Percentiles rank a stretch among this genome's conserved stretches.
Conservation (phyloP, 2,888 invertebrate species). For the Odontocolon sp. region DNA sequence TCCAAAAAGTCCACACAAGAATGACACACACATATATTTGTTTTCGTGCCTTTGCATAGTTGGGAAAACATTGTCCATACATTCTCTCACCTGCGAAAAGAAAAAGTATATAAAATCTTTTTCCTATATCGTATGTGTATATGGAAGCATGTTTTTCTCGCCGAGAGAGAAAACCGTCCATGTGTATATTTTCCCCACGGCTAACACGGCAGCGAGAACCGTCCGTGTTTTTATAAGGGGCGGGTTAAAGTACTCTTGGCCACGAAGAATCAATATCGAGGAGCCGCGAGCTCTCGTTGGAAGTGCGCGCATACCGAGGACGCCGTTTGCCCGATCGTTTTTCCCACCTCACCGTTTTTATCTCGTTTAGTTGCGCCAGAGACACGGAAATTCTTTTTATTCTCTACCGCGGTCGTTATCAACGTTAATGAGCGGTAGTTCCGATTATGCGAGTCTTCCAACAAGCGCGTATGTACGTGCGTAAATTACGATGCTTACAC, state of each 20-base stretch:
- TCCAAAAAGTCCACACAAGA: too few species aligned
- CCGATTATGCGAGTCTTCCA: slow-evolving; percentile 2
- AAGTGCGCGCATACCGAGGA: slow-evolving; percentile 4
- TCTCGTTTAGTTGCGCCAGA: neutral
- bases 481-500: neutral
- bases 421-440: slow-evolving; percentile 27
- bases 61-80: too few species aligned
- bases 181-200: slow-evolving; percentile 8
- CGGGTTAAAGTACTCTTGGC: slow-evolving; percentile 61
- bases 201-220: neutral
- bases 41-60: too few species aligned
- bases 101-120: slow-evolving; percentile 4
- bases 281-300: neutral
- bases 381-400: neutral
- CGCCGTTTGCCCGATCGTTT: too few species aligned
- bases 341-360: too few species aligned
- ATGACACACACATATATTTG: too few species aligned
- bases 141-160: slow-evolving; percentile 76
- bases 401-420: slow-evolving; percentile 3
- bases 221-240: slow-evolving; percentile 23
- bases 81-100: too few species aligned
- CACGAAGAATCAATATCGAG: slow-evolving; percentile 57
- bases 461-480: too few species aligned
- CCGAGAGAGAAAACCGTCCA: slow-evolving; percentile 74
- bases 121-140: slow-evolving; percentile 15